A percentile compares a stretch with the other conserved stretches of the same genome.
Conservation (phyloP, 2,797 vertebrate species). For the Delichon dasypus region DNA sequence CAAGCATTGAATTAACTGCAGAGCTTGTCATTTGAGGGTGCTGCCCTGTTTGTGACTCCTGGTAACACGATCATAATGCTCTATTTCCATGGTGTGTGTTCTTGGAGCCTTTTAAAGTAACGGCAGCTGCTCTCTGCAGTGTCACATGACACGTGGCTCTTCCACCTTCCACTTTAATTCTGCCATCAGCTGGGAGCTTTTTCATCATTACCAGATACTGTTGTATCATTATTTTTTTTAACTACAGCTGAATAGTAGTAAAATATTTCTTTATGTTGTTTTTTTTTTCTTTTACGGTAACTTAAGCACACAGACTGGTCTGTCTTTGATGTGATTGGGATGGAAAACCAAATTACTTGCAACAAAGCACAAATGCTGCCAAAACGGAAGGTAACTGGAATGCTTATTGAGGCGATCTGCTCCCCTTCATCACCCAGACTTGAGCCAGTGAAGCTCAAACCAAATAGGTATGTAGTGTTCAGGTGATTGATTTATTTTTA, state of each 20-base stretch:
- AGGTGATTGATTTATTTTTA: neutral
- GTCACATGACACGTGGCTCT: neutral
- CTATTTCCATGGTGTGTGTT: neutral
- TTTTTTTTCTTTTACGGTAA: neutral
- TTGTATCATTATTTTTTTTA: neutral
- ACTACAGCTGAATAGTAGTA: neutral
- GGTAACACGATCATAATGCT: conserved; percentile 17
- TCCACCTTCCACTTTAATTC: neutral
- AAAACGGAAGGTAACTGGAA: conserved; percentile 81
- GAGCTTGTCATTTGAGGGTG: neutral
- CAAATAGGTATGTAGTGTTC: conserved; percentile 80
- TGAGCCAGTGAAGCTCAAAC: conserved; percentile 80
- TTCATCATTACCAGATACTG: neutral
- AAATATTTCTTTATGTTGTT: neutral
- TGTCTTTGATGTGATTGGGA: conserved; percentile 81
- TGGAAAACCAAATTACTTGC: conserved; percentile 82
- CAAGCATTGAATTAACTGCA: neutral
- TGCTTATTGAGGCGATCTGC: conserved; percentile 84
- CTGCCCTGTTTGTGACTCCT: neutral
- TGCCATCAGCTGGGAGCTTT: neutral
- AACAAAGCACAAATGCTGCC: conserved; percentile 81
- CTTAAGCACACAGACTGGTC: conserved; percentile 78
- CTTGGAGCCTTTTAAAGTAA: conserved; percentile 46
- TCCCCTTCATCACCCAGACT: conserved; percentile 74
- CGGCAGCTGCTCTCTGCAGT: neutral